Conservation (phyloP, 2,113 vertebrate species). For the Macquaria australasica region DNA sequence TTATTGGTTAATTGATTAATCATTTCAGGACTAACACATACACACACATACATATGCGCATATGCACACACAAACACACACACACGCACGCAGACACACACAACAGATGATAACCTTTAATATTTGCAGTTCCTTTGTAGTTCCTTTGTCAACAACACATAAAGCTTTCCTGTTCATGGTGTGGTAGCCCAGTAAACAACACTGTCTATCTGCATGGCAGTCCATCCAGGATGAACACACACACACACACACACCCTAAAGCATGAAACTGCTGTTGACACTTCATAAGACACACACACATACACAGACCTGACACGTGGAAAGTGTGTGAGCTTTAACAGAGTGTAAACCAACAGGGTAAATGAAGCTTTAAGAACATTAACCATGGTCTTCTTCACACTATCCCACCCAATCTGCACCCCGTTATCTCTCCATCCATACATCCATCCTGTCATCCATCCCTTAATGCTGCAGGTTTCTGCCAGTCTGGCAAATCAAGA, state of each 20-base stretch:
- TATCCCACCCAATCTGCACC: slow-evolving; percentile 3
- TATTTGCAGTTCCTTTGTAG: slow-evolving; percentile 3
- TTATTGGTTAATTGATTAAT: neutral
- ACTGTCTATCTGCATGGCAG: slow-evolving; percentile 2
- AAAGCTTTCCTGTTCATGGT: slow-evolving; percentile 20
- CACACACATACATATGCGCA: neutral
- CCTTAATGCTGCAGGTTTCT: neutral
- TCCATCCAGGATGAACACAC: slow-evolving; percentile 9
- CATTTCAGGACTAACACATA: neutral
- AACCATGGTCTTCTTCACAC: slow-evolving; percentile 22
- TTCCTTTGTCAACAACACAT: neutral
- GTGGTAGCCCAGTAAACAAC: slow-evolving; percentile 8
- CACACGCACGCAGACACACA: neutral
- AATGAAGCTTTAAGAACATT: slow-evolving; percentile 56
- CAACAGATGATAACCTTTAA: neutral
- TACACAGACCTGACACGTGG: slow-evolving; percentile 16
- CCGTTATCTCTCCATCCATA: neutral
- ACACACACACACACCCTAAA: neutral
- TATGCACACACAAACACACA: neutral
- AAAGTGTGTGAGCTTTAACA: slow-evolving; percentile 43
- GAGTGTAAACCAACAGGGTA: slow-evolving; percentile 45
- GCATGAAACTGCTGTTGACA: slow-evolving; percentile 26
- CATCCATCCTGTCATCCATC: neutral
- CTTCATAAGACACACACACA: slow-evolving; percentile 39
- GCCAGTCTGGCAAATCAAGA: neutral